A percentile compares a stretch with the other conserved stretches of the same genome.
Conservation (phyloP, 2,797 vertebrate species). For the Sitta carolinensis region DNA sequence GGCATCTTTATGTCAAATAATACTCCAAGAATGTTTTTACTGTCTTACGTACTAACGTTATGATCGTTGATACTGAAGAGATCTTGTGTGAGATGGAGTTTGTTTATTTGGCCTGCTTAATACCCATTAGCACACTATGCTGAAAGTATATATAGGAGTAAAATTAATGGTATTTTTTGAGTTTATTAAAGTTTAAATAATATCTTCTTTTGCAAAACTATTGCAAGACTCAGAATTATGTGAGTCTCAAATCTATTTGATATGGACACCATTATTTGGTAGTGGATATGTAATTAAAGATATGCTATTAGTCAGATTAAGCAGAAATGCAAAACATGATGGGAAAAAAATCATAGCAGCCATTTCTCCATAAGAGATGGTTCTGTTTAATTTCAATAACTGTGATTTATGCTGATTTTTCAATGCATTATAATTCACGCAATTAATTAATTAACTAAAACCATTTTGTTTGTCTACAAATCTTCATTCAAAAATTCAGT, state of each 20-base stretch:
- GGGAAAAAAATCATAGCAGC: not conserved
- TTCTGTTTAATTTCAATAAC: constrained; percentile 43
- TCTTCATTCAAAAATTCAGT: not conserved
- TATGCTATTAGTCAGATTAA: not conserved
- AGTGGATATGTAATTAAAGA: not conserved
- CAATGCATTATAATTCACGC: not conserved
- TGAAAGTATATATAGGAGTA: not conserved
- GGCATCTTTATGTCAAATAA: constrained; percentile 11
- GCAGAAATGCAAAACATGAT: constrained; percentile 6
- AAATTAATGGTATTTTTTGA: not conserved
- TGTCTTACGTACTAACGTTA: constrained; percentile 41
- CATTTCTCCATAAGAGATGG: not conserved
- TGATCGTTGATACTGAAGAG: constrained; percentile 45
- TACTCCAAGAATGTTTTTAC: not conserved
- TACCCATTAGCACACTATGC: not conserved
- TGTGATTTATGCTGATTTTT: constrained; percentile 20
- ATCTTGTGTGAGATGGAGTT: constrained; percentile 25
- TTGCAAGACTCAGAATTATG: not conserved
- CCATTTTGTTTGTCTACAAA: constrained; percentile 8
- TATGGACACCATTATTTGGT: not conserved
- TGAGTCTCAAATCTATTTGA: not conserved
- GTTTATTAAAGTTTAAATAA: not conserved
- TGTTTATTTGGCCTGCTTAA: constrained; percentile 46
- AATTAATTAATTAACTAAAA: not conserved
- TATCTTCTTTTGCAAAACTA: not conserved